phyloP scores from a whole-genome alignment of 1,140 invertebrate genomes.

The Sarcophaga bullata region DNA sequence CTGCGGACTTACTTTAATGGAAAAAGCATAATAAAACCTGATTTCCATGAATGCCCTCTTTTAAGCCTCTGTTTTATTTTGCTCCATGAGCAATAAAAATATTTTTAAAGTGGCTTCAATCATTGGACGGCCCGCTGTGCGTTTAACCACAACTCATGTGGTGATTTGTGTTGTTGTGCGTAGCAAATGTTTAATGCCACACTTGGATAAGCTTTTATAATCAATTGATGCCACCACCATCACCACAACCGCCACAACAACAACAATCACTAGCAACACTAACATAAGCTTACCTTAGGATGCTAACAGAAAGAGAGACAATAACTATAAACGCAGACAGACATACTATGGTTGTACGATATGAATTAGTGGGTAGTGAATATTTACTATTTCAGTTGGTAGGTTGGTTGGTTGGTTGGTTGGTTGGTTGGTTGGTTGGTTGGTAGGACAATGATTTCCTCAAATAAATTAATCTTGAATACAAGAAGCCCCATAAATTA shows the following conservation, averaged over 20 bases:
- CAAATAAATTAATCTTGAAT: constrained; percentile 33
- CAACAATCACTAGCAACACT: not conserved
- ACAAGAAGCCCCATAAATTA: constrained; percentile 28
- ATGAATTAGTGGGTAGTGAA: not conserved
- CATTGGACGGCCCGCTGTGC: constrained; percentile 18
- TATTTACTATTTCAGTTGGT: constrained; percentile 3
- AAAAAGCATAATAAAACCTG: too few species aligned
- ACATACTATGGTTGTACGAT: not conserved
- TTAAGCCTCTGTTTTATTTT: too few species aligned
- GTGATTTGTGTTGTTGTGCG: constrained; percentile 40
- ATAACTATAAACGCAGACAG: not conserved
- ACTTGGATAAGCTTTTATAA: constrained; percentile 28
- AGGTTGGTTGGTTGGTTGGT: not conserved
- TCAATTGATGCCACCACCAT: not conserved
- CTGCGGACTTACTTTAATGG: too few species aligned
- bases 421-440: not conserved
- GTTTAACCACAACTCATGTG: constrained; percentile 29
- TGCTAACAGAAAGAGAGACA: not conserved
- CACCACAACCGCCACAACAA: not conserved
- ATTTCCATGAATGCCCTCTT: too few species aligned
- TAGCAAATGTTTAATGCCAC: constrained; percentile 35
- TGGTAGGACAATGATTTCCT: constrained; percentile 24
- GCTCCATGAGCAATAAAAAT: not conserved
- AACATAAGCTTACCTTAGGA: too few species aligned
- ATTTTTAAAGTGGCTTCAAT: constrained; percentile 28